These are phyloP conservation scores for Bufo gargarizans DNA, from an alignment of 2,113 vertebrate genomes.

Conservation along the genomic window DNA sequence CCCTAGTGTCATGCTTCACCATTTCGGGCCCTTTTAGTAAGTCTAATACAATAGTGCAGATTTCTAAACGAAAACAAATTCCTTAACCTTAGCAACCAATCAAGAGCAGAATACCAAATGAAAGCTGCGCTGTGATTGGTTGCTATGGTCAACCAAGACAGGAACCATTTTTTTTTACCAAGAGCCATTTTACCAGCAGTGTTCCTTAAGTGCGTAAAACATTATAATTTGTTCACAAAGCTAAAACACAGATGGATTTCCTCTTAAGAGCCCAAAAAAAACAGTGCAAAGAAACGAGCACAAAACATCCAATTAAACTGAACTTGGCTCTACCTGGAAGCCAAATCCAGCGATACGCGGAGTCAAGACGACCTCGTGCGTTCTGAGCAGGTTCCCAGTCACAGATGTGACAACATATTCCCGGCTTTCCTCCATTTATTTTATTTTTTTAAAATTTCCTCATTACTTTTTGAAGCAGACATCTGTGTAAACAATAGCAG, in stretches of 20 bases:
- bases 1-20: no score
- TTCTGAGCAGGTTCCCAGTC: neutral
- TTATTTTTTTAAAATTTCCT: neutral
- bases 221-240: neutral
- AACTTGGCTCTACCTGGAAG: slow-evolving; percentile 4
- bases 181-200: no score
- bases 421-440: neutral
- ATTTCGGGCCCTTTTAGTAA: no score
- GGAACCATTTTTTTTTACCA: no score
- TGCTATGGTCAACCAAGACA: no score
- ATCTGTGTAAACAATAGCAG: slow-evolving; percentile 48
- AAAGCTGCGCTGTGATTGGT: no score
- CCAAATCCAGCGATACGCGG: neutral
- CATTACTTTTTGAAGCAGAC: slow-evolving; percentile 23
- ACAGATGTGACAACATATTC: slow-evolving; percentile 10
- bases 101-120: no score
- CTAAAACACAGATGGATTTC: slow-evolving; percentile 7
- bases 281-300: neutral
- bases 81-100: no score
- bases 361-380: neutral
- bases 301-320: slow-evolving; percentile 31
- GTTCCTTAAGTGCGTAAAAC: neutral
- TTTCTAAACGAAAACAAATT: no score
- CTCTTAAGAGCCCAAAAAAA: neutral
- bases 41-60: no score